Base-by-base conservation (phyloP, 92 coral and sea anemone genomes). In the Porites cylindrica region DNA sequence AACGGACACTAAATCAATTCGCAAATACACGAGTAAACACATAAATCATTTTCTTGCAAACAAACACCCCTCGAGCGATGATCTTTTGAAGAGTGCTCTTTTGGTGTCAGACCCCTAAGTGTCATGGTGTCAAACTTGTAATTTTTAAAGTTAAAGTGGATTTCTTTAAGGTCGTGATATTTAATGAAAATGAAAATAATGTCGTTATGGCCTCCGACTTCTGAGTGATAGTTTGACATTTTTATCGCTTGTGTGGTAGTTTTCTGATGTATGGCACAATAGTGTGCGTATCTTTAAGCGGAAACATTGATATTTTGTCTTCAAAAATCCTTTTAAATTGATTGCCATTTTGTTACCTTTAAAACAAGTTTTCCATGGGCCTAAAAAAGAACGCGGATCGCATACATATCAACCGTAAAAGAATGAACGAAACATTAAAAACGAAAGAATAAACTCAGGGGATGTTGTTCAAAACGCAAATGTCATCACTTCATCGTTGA, bases 301-400 rank as follows among this genome's bases (percentile, higher is more conserved):
- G 64, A 74, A 61, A 60, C 59, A 73, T 73, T 47, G 66, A 52
- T 83, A 76, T 83, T 83, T 75, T 74, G 87, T 74, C 73, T 62
- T 47, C 29, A 38, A 16, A 19, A 72, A 47, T 62, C 74, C 16
- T 63, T 70, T 71, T 70, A 56, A 82, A 23, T 23, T 60, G 75
- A 66, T 67, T 76, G 66, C 56, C 78, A 51, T n/a, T 60, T 73
- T 24, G 78, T 70, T 58, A 16, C 2, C 23, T 47, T n/a, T 29
- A 74, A 74, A 74, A 74, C 61, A 79, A 8, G 59, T 43, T 18
- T 70, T 81, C 60, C 4, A 38, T 38, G 47, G 68, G n/a, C 17
- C n/a, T 20, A 26, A 4, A 70, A 29, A 13, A 10, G 19, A 73
- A 16, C 43, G 16, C 54, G 19, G 52, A 82, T 12, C 23, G 23